phyloP scores from a whole-genome alignment of 2,888 invertebrate species.

The Diarsia brunnea region DNA sequence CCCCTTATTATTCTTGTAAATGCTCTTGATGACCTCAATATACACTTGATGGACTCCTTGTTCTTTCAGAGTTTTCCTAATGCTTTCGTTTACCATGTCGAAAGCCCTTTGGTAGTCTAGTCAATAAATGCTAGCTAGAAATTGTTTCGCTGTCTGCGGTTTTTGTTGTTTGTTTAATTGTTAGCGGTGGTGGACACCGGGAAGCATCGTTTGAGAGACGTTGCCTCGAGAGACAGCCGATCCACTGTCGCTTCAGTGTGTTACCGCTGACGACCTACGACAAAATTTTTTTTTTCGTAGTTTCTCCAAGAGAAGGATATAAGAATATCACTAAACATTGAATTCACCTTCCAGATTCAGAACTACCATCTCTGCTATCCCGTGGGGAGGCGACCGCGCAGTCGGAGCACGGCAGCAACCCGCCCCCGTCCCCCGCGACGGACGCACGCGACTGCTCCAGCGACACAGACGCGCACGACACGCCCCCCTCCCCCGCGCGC shows the following conservation, averaged over 20 bases:
- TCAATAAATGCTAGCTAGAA: no score
- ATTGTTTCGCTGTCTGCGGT: no score
- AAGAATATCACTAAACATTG: background rate
- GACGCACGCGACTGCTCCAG: slow-evolving; percentile 93
- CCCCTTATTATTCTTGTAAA: no score
- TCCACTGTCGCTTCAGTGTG: background rate
- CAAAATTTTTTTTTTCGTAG: background rate
- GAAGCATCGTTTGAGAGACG: background rate
- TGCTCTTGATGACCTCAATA: no score
- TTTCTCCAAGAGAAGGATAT: background rate
- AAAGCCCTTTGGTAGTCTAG: no score
- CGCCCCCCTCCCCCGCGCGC: slow-evolving; percentile 58
- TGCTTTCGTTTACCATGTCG: no score
- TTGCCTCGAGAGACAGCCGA: background rate
- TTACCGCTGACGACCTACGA: background rate
- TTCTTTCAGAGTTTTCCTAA: no score
- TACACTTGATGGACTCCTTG: no score
- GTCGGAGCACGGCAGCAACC: slow-evolving; percentile 92
- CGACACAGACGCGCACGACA: slow-evolving; percentile 89
- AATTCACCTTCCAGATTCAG: slow-evolving; percentile 83
- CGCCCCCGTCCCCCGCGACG: slow-evolving; percentile 95
- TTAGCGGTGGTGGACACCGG: no score
- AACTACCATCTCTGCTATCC: slow-evolving; percentile 92
- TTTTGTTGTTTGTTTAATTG: no score
- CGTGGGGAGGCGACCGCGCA: slow-evolving; percentile 91